Conservation (phyloP, 2,888 invertebrate genomes). For the Entomobrya proxima region DNA sequence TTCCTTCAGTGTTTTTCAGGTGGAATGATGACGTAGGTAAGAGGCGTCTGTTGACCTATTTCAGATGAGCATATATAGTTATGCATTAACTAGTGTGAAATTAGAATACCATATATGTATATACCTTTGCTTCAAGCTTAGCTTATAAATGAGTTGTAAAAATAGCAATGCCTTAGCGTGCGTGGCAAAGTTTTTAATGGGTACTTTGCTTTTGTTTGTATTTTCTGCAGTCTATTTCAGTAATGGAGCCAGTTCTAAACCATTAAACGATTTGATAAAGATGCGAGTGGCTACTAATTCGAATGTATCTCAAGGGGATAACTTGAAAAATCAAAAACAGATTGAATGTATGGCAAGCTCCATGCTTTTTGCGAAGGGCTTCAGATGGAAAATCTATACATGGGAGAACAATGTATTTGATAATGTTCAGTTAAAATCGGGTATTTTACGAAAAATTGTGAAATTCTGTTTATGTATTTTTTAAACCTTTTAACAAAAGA, state of each 20-base stretch:
- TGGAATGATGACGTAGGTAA: slow-evolving; percentile 55
- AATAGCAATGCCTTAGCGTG: not conserved
- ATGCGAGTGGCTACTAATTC: not conserved
- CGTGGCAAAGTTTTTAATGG: not conserved
- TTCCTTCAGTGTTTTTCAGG: slow-evolving; percentile 47
- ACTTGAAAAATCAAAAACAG: not conserved
- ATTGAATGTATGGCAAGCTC: slow-evolving; percentile 37
- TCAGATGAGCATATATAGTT: not conserved
- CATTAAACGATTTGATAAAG: slow-evolving; percentile 14
- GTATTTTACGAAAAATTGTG: not conserved
- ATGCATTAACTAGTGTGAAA: not conserved
- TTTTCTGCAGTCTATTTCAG: not conserved
- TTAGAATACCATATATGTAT: too few relatives aligned
- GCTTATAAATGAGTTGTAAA: not conserved
- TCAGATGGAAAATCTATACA: slow-evolving; percentile 28
- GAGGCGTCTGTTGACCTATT: not conserved
- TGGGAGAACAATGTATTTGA: not conserved
- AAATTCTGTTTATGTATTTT: not conserved
- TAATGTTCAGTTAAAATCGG: not conserved
- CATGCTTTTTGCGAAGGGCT: slow-evolving; percentile 16
- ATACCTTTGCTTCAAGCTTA: too few relatives aligned
- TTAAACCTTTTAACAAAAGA: not conserved
- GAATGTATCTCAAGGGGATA: not conserved
- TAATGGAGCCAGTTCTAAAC: slow-evolving; percentile 12
- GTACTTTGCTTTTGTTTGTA: not conserved